Percentiles rank a stretch among this genome's conserved stretches.
Evolutionary conservation across 2,888 invertebrate species (phyloP).

Genomic region (Archips xylosteana): DNA sequence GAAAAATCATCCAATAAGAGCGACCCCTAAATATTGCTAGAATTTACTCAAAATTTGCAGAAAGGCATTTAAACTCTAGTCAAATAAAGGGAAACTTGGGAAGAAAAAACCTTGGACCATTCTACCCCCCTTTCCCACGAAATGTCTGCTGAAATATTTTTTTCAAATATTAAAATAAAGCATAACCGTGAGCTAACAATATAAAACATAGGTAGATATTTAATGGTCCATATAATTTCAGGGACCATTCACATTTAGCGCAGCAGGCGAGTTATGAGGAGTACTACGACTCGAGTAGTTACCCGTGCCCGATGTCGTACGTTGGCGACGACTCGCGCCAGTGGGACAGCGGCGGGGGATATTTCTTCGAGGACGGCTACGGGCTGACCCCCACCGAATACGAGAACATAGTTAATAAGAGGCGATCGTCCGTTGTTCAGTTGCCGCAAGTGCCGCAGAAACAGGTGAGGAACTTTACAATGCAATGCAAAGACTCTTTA

Average conservation of each 20-base stretch:
- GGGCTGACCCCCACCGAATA: constrained; percentile 83
- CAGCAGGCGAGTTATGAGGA: constrained; percentile 87
- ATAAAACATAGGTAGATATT: no score
- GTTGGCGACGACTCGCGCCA: constrained; percentile 88
- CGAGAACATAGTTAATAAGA: constrained; percentile 85
- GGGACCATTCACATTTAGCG: constrained; percentile 81
- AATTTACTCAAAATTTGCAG: no score
- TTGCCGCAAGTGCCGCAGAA: constrained; percentile 82
- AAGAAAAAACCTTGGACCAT: no score
- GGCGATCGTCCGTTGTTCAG: constrained; percentile 82
- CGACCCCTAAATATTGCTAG: no score
- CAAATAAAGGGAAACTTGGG: no score
- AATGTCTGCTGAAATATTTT: no score
- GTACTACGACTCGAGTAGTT: constrained; percentile 88
- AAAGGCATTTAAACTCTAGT: no score
- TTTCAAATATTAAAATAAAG: no score
- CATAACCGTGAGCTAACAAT: no score
- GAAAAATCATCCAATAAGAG: no score
- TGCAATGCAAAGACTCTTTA: no score
- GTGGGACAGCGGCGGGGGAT: constrained; percentile 90
- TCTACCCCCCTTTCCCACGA: no score
- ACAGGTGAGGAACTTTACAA: constrained; percentile 57
- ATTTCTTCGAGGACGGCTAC: constrained; percentile 72
- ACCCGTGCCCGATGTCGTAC: constrained; percentile 86
- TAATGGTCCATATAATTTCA: constrained; percentile 53